Evolutionary conservation across 2,888 invertebrate species (phyloP).

Genomic region (Cephonodes hylas): DNA sequence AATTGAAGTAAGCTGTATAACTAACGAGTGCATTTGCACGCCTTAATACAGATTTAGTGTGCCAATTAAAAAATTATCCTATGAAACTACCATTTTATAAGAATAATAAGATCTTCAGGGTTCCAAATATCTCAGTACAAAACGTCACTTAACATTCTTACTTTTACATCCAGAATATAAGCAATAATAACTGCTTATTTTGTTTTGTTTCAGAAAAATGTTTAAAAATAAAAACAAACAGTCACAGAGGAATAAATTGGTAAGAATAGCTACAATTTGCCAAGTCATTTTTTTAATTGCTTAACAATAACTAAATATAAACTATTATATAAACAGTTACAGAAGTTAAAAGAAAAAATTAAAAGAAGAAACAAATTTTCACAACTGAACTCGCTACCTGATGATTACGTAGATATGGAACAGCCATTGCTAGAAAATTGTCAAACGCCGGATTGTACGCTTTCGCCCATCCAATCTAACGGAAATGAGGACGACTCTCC

Average conservation of each 20-base stretch:
- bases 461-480: slow-evolving; percentile 18
- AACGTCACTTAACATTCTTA: too few relatives aligned
- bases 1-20: too few relatives aligned
- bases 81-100: too few relatives aligned
- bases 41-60: too few relatives aligned
- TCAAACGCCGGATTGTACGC: slow-evolving; percentile 12
- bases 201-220: not conserved
- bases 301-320: too few relatives aligned
- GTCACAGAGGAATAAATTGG: slow-evolving; percentile 2
- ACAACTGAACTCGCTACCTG: not conserved
- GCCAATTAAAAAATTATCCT: too few relatives aligned
- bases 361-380: slow-evolving; percentile 29
- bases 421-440: slow-evolving; percentile 24
- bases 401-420: slow-evolving; percentile 14
- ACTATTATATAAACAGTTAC: slow-evolving; percentile 34
- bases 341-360: slow-evolving; percentile 38
- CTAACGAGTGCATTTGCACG: too few relatives aligned
- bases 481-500: slow-evolving; percentile 23
- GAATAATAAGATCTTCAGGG: not conserved
- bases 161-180: too few relatives aligned
- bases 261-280: not conserved
- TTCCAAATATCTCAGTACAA: not conserved
- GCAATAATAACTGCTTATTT: too few relatives aligned
- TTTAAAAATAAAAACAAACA: not conserved
- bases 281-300: too few relatives aligned